Percentiles rank a stretch among this genome's conserved stretches.
These are phyloP conservation scores for Amazona guildingii DNA, from an alignment of 2,113 vertebrate species.

Conservation along the genomic window DNA sequence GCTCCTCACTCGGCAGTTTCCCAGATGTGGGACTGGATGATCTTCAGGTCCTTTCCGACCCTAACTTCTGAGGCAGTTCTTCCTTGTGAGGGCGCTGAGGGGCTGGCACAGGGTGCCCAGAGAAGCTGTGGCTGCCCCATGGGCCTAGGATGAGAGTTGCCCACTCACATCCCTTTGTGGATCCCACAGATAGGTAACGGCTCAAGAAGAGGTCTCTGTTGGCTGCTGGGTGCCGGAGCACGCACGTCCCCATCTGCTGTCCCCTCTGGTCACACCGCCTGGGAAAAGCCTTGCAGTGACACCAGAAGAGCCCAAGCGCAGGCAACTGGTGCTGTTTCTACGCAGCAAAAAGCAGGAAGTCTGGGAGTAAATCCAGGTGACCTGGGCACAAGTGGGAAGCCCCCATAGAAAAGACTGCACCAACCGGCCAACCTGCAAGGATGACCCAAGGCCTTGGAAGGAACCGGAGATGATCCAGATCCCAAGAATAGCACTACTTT, in stretches of 20 bases:
- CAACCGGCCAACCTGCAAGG: not conserved
- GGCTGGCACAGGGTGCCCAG: not conserved
- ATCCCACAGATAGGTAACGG: fast-evolving
- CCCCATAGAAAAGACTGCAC: not conserved
- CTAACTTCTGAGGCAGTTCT: not conserved
- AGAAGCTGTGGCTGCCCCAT: not conserved
- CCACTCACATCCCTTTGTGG: not conserved
- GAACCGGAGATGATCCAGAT: not conserved
- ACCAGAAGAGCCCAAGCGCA: not conserved
- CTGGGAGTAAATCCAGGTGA: not conserved
- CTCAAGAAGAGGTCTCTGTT: not conserved
- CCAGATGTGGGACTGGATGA: not conserved
- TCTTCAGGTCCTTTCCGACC: not conserved
- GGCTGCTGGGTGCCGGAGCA: not conserved
- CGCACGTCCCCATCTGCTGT: fast-evolving
- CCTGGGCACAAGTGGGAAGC: not conserved
- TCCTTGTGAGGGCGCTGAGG: not conserved
- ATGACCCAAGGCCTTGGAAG: not conserved
- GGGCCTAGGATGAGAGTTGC: not conserved
- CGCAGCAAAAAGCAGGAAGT: not conserved
- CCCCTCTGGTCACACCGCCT: not conserved
- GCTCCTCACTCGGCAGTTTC: not conserved
- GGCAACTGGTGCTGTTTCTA: not conserved
- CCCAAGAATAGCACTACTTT: slow-evolving; percentile 10
- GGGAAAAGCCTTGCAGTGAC: not conserved